Percentiles rank a stretch among this genome's conserved stretches.
These are phyloP conservation scores for Thymelicus sylvestris DNA, from an alignment of 2,888 invertebrate species.

Conservation along the genomic window DNA sequence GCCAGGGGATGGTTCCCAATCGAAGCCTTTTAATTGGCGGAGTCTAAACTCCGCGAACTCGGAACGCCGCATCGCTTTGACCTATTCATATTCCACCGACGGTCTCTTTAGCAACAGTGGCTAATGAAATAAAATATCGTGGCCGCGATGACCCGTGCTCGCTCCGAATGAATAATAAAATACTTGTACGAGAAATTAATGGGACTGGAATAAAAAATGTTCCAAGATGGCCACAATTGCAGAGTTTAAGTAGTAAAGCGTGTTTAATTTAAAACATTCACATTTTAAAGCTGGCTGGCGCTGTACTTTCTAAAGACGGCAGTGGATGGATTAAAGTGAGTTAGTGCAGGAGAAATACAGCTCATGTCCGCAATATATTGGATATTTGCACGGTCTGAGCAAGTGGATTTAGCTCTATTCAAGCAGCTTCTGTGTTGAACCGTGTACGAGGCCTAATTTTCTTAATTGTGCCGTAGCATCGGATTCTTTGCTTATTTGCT, in stretches of 20 bases:
- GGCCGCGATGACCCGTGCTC: not conserved
- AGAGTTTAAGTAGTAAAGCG: constrained; percentile 33
- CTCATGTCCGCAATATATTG: constrained; percentile 25
- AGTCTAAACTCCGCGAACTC: constrained; percentile 57
- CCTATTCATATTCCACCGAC: constrained; percentile 18
- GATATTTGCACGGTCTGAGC: constrained; percentile 27
- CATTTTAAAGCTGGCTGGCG: constrained; percentile 30
- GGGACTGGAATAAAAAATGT: constrained; percentile 18
- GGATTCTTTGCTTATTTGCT: constrained; percentile 2
- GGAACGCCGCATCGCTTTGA: constrained; percentile 39
- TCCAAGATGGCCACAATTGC: constrained; percentile 17
- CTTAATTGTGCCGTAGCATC: not conserved
- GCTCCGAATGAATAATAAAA: constrained; percentile 5
- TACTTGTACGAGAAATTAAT: constrained; percentile 15
- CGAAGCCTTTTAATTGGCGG: constrained; percentile 62
- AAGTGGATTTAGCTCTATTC: constrained; percentile 26
- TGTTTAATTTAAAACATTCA: constrained; percentile 37
- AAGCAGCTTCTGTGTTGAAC: constrained; percentile 23
- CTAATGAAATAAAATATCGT: constrained; percentile 17
- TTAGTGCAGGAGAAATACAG: constrained; percentile 32
- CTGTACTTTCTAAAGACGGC: constrained; percentile 31
- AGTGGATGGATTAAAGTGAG: constrained; percentile 35
- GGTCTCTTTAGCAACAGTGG: constrained; percentile 1
- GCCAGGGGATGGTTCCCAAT: constrained; percentile 56
- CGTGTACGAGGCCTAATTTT: constrained; percentile 21